Evolutionary conservation across 2,113 vertebrate genomes (phyloP).

Genomic region (Myrmophylax atrothorax): DNA sequence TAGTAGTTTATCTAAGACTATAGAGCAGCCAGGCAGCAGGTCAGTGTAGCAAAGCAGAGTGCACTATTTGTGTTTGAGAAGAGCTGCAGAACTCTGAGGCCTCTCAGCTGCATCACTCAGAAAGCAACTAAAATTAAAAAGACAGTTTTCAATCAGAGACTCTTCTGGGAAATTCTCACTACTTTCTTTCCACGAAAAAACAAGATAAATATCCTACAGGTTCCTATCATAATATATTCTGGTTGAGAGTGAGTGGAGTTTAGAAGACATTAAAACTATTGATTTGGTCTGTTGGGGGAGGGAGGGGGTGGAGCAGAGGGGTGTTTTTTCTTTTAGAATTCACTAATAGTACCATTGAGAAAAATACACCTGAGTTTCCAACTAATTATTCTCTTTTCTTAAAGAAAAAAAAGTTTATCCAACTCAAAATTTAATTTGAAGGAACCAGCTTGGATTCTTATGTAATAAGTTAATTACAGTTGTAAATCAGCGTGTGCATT

Average conservation of each 20-base stretch:
- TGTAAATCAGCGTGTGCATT: background rate
- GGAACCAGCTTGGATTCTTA: background rate
- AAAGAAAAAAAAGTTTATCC: background rate
- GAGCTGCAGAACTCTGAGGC: background rate
- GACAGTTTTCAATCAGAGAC: background rate
- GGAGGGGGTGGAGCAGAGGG: background rate
- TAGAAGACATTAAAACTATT: background rate
- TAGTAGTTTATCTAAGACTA: background rate
- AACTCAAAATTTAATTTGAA: background rate
- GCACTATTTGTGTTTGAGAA: background rate
- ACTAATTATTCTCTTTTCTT: background rate
- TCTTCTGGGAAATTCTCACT: background rate
- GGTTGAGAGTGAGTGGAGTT: background rate
- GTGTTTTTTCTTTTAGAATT: background rate
- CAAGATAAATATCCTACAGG: background rate
- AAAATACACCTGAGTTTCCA: background rate
- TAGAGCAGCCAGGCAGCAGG: background rate
- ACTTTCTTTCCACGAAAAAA: background rate
- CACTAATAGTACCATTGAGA: background rate
- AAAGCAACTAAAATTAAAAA: background rate
- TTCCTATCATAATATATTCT: background rate
- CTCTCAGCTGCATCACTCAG: background rate
- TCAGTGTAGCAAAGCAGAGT: background rate
- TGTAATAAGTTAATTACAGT: background rate
- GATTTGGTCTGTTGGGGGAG: background rate